A percentile compares a stretch with the other conserved stretches of the same genome.
These are phyloP conservation scores for Drosophila quadrilineata DNA, from an alignment of 1,140 invertebrate genomes.

Conservation along the genomic window DNA sequence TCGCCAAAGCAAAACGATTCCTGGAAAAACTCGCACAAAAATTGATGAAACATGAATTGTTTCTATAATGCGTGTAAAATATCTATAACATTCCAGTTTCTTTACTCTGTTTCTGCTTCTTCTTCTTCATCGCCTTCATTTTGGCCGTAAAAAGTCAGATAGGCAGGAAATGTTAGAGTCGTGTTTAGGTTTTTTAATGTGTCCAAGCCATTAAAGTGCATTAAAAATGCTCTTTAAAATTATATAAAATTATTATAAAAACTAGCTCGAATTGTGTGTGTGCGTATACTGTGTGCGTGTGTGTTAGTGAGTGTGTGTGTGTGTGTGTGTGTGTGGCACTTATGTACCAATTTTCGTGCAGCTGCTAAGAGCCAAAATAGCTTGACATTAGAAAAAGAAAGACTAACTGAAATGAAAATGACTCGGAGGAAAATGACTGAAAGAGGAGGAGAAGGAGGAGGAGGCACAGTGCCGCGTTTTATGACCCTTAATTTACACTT, in stretches of 20 bases:
- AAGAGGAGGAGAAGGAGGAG: no score
- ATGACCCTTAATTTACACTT: slow-evolving; percentile 77
- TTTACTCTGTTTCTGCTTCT: background rate
- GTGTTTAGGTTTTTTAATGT: slow-evolving; percentile 50
- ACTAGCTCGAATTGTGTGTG: slow-evolving; percentile 1
- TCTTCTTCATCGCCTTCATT: background rate
- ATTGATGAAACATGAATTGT: slow-evolving; percentile 2
- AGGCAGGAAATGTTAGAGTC: background rate
- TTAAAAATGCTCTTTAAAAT: slow-evolving; percentile 38
- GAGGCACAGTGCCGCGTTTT: no score
- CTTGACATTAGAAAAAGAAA: slow-evolving; percentile 41
- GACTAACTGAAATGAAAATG: slow-evolving; percentile 41
- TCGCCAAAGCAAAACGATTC: slow-evolving; percentile 46
- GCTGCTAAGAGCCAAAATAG: slow-evolving; percentile 70
- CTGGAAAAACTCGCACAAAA: slow-evolving; percentile 20
- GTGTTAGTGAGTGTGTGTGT: slow-evolving; percentile 15
- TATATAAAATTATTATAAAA: slow-evolving; percentile 46
- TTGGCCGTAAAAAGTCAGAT: slow-evolving; percentile 6
- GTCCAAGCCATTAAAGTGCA: slow-evolving; percentile 50
- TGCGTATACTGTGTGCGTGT: background rate
- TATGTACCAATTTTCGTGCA: slow-evolving; percentile 58
- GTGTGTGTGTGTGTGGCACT: slow-evolving; percentile 25
- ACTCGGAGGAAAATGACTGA: slow-evolving; percentile 38
- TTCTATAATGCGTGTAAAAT: no score
- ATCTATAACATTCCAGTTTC: background rate